Conservation (phyloP, 1,140 invertebrate species). For the Meloidogyne hapla region DNA sequence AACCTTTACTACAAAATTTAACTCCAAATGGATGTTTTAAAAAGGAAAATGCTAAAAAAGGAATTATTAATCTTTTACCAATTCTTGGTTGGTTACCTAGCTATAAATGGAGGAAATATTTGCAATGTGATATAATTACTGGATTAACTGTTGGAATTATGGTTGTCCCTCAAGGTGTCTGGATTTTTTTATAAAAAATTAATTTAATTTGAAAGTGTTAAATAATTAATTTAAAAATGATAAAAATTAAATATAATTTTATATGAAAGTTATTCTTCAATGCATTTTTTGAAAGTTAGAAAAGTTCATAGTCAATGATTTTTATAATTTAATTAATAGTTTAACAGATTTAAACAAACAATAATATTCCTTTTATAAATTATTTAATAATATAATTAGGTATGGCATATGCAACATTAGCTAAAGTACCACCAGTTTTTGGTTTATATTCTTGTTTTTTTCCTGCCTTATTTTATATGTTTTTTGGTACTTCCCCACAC, state of each 20-base stretch:
- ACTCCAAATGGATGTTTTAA: neutral
- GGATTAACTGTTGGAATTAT: slow-evolving; percentile 66
- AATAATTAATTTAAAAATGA: neutral
- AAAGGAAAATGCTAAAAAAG: slow-evolving; percentile 7
- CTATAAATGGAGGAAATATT: slow-evolving; percentile 56
- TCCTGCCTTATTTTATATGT: slow-evolving; percentile 65
- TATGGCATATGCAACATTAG: slow-evolving; percentile 66
- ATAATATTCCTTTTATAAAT: no score
- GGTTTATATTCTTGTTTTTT: slow-evolving; percentile 68
- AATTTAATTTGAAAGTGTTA: neutral
- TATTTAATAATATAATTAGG: slow-evolving; percentile 47
- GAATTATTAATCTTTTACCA: slow-evolving; percentile 28
- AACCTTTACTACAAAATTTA: neutral
- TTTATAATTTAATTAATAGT: no score
- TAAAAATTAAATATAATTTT: no score
- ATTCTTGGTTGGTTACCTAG: slow-evolving; percentile 56
- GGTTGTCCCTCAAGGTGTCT: slow-evolving; percentile 65
- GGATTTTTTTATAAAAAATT: slow-evolving; percentile 16
- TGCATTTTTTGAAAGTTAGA: no score
- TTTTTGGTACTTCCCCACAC: slow-evolving; percentile 67
- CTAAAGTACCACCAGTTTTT: slow-evolving; percentile 65
- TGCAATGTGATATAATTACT: slow-evolving; percentile 62
- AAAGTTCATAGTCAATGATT: no score
- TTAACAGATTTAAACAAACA: no score
- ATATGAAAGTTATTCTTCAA: no score